These are phyloP conservation scores for Temnothorax longispinosus DNA, from an alignment of 1,140 invertebrate genomes.

Conservation along the genomic window DNA sequence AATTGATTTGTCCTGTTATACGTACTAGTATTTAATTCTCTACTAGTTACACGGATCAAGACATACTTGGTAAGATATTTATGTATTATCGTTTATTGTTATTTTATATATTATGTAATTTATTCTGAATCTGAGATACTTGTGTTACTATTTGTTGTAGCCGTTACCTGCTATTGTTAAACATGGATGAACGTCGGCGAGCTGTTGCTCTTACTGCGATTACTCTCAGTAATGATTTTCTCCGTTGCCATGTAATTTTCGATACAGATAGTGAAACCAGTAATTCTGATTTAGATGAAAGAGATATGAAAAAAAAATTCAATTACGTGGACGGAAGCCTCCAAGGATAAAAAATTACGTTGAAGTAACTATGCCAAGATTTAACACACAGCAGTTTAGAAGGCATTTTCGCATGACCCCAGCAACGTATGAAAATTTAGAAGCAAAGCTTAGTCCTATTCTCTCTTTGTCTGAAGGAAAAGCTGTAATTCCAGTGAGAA, in stretches of 20 bases:
- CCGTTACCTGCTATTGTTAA: background rate
- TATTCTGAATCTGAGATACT: too few species aligned
- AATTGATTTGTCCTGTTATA: too few species aligned
- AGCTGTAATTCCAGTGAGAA: slow-evolving; percentile 11
- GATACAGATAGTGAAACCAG: slow-evolving; percentile 11
- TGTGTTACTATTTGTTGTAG: too few species aligned
- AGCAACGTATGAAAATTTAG: background rate
- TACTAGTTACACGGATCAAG: too few species aligned
- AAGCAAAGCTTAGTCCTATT: background rate
- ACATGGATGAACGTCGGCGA: background rate
- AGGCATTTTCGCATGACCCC: background rate
- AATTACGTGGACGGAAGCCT: background rate
- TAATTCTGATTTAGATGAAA: slow-evolving; percentile 5
- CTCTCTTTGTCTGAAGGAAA: background rate
- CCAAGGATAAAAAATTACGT: background rate
- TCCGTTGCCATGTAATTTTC: background rate
- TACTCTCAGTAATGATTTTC: slow-evolving; percentile 8
- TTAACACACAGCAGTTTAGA: background rate
- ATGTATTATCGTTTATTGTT: too few species aligned
- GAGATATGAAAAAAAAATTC: background rate
- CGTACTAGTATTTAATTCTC: too few species aligned
- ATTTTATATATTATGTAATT: too few species aligned
- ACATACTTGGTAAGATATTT: too few species aligned
- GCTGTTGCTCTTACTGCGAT: background rate
- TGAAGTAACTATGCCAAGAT: background rate